Percentiles rank a stretch among this genome's conserved stretches.
These are phyloP conservation scores for Brachyistius frenatus DNA, from an alignment of 2,113 vertebrate genomes.

Conservation along the genomic window DNA sequence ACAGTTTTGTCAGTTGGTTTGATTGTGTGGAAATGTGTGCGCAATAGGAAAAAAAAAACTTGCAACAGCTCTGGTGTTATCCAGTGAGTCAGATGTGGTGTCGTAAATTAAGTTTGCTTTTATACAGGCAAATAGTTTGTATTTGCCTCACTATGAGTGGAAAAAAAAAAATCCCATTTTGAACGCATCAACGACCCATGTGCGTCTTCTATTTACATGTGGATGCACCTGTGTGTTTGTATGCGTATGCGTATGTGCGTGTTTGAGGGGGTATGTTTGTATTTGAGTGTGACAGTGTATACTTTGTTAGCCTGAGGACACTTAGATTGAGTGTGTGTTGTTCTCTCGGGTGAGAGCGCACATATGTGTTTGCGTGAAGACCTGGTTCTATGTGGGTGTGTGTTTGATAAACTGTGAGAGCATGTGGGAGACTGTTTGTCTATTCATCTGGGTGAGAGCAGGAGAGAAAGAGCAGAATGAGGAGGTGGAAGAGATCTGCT, in stretches of 20 bases:
- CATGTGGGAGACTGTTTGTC: constrained; percentile 86
- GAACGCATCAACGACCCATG: constrained; percentile 51
- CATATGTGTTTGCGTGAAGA: constrained; percentile 85
- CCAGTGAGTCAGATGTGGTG: constrained; percentile 50
- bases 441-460: constrained; percentile 79
- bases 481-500: constrained; percentile 77
- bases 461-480: constrained; percentile 69
- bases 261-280: constrained; percentile 77
- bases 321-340: constrained; percentile 76
- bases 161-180: constrained; percentile 54
- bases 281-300: constrained; percentile 79
- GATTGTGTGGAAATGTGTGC: constrained; percentile 1
- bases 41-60: constrained; percentile 37
- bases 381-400: constrained; percentile 82
- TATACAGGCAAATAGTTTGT: constrained; percentile 45
- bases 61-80: not conserved
- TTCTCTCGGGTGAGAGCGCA: constrained; percentile 72
- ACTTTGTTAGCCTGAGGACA: constrained; percentile 70
- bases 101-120: constrained; percentile 42
- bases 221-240: constrained; percentile 81
- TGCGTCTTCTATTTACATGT: constrained; percentile 70
- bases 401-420: constrained; percentile 88
- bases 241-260: constrained; percentile 59
- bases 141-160: constrained; percentile 48
- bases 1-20: constrained; percentile 1